Evolutionary conservation across 2,888 invertebrate species (phyloP).

Genomic region (Harpalus rufipes): DNA sequence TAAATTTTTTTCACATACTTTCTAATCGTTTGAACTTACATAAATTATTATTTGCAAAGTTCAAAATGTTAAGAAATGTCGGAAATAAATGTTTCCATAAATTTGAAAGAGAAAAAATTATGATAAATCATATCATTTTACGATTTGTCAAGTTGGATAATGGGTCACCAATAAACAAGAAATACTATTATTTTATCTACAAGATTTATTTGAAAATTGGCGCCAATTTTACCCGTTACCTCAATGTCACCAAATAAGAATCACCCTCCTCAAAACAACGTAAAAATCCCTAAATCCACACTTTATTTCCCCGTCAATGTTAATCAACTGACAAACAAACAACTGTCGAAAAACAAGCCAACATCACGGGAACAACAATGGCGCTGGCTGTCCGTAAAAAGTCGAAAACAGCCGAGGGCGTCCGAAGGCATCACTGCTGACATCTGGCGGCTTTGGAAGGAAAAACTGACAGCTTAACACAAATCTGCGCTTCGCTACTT

Average conservation of each 20-base stretch:
- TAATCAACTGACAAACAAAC: slow-evolving; percentile 47
- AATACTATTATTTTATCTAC: neutral
- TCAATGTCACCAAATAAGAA: neutral
- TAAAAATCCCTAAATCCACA: slow-evolving; percentile 43
- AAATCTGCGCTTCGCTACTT: slow-evolving; percentile 30
- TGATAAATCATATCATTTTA: neutral
- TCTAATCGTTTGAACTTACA: slow-evolving; percentile 36
- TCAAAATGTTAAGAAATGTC: neutral
- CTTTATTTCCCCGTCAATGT: slow-evolving; percentile 41
- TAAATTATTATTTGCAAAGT: neutral
- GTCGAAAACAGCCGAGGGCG: slow-evolving; percentile 30
- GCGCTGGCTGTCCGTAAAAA: slow-evolving; percentile 29
- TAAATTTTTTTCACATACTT: slow-evolving; percentile 48
- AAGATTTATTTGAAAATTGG: too few species aligned
- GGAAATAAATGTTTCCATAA: neutral
- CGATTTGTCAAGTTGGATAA: neutral
- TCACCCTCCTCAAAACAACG: neutral
- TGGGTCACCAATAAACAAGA: neutral
- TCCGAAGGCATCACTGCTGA: slow-evolving; percentile 45
- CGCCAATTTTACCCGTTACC: neutral
- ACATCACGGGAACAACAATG: slow-evolving; percentile 39
- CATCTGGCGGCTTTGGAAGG: slow-evolving; percentile 47
- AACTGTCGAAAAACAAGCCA: slow-evolving; percentile 30
- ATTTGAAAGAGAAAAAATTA: neutral
- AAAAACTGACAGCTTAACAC: slow-evolving; percentile 40